Conservation (phyloP, 30 jellyfish, hydroid and myxozoan genomes). For the Morbakka virulenta region DNA sequence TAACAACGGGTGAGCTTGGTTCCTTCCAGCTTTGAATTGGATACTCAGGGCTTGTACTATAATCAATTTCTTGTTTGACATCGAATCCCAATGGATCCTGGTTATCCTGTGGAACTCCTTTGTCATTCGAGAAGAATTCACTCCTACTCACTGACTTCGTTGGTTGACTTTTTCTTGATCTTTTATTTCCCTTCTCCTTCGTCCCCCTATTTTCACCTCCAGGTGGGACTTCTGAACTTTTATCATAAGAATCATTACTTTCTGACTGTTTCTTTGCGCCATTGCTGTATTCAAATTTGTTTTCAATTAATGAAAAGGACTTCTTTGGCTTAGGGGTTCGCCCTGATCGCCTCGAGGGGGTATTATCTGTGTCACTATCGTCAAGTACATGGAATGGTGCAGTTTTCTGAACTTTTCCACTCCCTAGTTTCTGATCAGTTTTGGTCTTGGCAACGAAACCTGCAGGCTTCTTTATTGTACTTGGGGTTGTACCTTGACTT, state of each 20-base stretch:
- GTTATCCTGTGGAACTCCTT: background rate
- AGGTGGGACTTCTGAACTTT: background rate
- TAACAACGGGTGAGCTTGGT: no score
- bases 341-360: slow-evolving; percentile 34
- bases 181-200: background rate
- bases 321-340: slow-evolving; percentile 56
- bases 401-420: background rate
- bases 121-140: background rate
- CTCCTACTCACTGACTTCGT: background rate
- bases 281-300: background rate
- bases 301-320: slow-evolving; percentile 22
- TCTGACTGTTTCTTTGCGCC: background rate
- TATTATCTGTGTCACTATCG: slow-evolving; percentile 27
- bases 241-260: background rate
- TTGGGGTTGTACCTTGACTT: background rate
- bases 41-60: background rate
- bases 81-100: background rate
- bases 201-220: background rate
- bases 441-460: background rate
- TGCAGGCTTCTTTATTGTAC: background rate
- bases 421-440: background rate
- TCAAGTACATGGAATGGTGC: background rate
- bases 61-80: background rate
- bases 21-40: background rate
- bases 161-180: background rate